Percentiles rank a stretch among this genome's conserved stretches.
These are phyloP conservation scores for Leuctra nigra DNA, from an alignment of 2,888 invertebrate species.

Conservation along the genomic window DNA sequence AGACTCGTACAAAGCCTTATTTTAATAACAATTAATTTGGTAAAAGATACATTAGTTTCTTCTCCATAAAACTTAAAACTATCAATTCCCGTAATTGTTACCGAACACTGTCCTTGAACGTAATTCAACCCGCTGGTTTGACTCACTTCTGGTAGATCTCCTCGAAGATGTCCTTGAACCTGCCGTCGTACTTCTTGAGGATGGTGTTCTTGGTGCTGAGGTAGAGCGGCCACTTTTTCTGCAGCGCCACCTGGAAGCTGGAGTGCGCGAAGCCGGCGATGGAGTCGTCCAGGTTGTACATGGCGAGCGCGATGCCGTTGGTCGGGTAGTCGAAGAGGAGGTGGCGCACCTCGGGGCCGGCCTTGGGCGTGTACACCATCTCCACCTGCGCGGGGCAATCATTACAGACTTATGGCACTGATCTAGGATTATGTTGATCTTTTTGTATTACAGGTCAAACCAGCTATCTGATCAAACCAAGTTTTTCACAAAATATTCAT, in stretches of 20 bases:
- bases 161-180: conserved; percentile 89
- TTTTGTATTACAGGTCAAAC: too few species aligned
- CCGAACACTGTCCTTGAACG: too few species aligned
- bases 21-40: too few species aligned
- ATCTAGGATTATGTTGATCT: too few species aligned
- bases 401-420: too few species aligned
- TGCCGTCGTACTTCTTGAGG: conserved; percentile 79
- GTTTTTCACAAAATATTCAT: too few species aligned
- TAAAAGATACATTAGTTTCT: too few species aligned
- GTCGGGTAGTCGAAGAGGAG: conserved; percentile 64
- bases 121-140: too few species aligned
- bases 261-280: conserved; percentile 79
- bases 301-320: conserved; percentile 73
- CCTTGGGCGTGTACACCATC: conserved; percentile 59
- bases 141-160: conserved; percentile 74
- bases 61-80: too few species aligned
- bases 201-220: conserved; percentile 89
- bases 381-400: conserved; percentile 52
- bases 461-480: too few species aligned
- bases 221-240: conserved; percentile 56
- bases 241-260: conserved; percentile 62
- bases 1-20: too few species aligned
- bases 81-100: too few species aligned
- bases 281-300: conserved; percentile 88
- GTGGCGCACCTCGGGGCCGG: conserved; percentile 50